These are phyloP conservation scores for Nesogale talazaci DNA, from an alignment of 2,113 vertebrate genomes.

Conservation along the genomic window DNA sequence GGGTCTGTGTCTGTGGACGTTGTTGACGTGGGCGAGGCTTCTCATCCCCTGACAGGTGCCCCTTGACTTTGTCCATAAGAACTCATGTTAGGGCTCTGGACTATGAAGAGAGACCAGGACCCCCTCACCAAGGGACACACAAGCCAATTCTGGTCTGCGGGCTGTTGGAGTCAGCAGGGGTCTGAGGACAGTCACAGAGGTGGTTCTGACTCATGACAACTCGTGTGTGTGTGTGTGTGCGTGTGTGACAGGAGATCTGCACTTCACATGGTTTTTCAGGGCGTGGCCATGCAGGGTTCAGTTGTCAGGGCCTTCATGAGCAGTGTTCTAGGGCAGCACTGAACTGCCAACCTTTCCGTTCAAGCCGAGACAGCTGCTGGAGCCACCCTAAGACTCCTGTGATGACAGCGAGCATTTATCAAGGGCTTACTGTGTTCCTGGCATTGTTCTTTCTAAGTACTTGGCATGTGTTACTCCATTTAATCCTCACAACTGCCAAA, in stretches of 20 bases:
- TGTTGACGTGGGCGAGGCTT: not conserved
- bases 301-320: not conserved
- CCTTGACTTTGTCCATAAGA: not conserved
- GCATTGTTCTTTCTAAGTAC: too few relatives aligned
- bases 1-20: not conserved
- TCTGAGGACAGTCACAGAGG: not conserved
- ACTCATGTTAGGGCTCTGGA: not conserved
- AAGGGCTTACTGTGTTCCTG: not conserved
- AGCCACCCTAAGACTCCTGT: not conserved
- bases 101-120: not conserved
- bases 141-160: not conserved
- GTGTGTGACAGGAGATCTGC: too few relatives aligned
- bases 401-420: not conserved
- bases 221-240: too few relatives aligned
- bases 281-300: not conserved
- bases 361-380: not conserved
- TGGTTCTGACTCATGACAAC: too few relatives aligned
- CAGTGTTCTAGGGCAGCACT: not conserved
- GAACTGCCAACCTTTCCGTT: not conserved
- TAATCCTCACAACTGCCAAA: not conserved
- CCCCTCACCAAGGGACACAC: not conserved
- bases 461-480: too few relatives aligned
- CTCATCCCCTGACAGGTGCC: accelerated
- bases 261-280: not conserved
- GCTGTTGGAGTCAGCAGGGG: not conserved